These are phyloP conservation scores for Nymphalis c-album DNA, from an alignment of 2,888 invertebrate genomes.

Conservation along the genomic window DNA sequence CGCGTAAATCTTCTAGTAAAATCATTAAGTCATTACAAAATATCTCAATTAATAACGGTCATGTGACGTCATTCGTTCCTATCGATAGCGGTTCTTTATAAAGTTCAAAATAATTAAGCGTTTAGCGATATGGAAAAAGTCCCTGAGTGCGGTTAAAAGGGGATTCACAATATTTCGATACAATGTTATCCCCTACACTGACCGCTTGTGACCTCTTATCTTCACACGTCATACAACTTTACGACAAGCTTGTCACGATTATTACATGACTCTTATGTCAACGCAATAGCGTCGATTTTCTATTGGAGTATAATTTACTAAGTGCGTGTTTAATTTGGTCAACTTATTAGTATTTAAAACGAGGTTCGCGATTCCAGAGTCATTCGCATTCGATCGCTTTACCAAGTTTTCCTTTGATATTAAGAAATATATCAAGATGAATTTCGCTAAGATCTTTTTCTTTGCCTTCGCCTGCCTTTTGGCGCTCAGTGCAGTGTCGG, in stretches of 20 bases:
- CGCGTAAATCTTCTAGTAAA: too few species aligned
- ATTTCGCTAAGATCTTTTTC: slow-evolving; percentile 52
- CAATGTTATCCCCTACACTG: slow-evolving; percentile 17
- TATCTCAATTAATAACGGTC: not conserved
- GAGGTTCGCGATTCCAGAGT: slow-evolving; percentile 7
- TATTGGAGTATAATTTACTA: not conserved
- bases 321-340: slow-evolving; percentile 17
- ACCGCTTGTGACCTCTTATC: slow-evolving; percentile 22
- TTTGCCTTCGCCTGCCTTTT: slow-evolving; percentile 51
- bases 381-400: slow-evolving; percentile 11
- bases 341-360: slow-evolving; percentile 29
- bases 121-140: slow-evolving; percentile 13
- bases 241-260: not conserved
- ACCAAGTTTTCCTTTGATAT: not conserved
- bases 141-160: slow-evolving; percentile 11
- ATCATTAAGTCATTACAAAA: too few species aligned
- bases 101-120: not conserved
- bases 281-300: slow-evolving; percentile 10
- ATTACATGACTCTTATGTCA: not conserved
- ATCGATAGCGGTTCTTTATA: slow-evolving; percentile 5
- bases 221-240: not conserved
- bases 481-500: slow-evolving; percentile 46
- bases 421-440: slow-evolving; percentile 45
- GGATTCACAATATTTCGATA: slow-evolving; percentile 22
- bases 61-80: not conserved